Percentiles rank a stretch among this genome's conserved stretches.
Conservation (phyloP, 2,888 invertebrate genomes). For the Nezara viridula region DNA sequence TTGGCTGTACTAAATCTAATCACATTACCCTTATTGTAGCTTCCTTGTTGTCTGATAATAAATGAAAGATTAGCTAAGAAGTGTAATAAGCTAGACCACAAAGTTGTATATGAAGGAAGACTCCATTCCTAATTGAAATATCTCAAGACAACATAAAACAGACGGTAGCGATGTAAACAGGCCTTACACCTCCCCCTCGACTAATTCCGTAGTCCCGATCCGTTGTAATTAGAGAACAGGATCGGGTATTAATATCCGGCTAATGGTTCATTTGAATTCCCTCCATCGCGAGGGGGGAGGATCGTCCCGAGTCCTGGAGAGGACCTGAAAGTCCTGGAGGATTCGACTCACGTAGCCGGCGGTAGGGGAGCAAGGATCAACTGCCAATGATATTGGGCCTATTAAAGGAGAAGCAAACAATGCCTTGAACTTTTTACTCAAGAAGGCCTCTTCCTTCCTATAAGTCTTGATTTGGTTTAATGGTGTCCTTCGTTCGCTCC, state of each 20-base stretch:
- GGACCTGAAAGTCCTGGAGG: neutral
- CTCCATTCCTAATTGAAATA: neutral
- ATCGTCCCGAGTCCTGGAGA: neutral
- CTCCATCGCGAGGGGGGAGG: neutral
- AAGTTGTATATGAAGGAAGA: neutral
- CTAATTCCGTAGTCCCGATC: slow-evolving; percentile 25
- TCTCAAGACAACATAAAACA: neutral
- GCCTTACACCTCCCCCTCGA: neutral
- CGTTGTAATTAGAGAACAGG: neutral
- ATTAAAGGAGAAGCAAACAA: slow-evolving; percentile 44
- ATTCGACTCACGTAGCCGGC: slow-evolving; percentile 15
- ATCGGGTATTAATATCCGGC: slow-evolving; percentile 47
- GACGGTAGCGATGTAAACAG: neutral
- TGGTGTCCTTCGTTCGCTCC: neutral
- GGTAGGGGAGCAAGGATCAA: slow-evolving; percentile 16
- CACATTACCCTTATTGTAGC: no score
- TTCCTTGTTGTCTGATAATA: no score
- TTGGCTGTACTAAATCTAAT: no score
- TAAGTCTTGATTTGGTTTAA: slow-evolving; percentile 56
- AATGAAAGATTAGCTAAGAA: neutral
- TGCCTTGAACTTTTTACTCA: slow-evolving; percentile 33
- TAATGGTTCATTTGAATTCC: slow-evolving; percentile 48
- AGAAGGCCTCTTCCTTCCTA: neutral
- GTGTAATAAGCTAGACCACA: neutral
- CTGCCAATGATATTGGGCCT: slow-evolving; percentile 29